Evolutionary conservation across 2,113 vertebrate species (phyloP), one percentile per base, ranked within the genome.

Genomic region (Nesoenas mayeri): DNA sequence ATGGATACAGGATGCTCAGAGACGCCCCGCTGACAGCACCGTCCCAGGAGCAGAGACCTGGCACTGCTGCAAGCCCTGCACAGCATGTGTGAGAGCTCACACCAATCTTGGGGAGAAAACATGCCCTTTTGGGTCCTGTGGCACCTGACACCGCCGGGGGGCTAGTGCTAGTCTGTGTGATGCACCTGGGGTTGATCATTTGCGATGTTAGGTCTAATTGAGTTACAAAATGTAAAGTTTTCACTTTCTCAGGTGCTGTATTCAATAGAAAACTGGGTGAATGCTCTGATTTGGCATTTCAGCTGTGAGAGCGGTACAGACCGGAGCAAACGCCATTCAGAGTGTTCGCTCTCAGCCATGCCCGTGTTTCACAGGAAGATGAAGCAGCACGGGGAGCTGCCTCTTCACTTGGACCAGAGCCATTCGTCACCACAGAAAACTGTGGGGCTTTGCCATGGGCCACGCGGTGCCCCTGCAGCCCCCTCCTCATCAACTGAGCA

Each of bases 11-110:
- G 75, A 57, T 60, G 38, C 47, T 72, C n/a, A 51, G 82, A 18
- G 34, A 62, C 0, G 1, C 22, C 18, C 42, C 1, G 5, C 18
- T n/a, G 67, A 54, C 0, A 60, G 44, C 50, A 79, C 5, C 15
- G 21, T 50, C 21, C 66, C 2, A 2, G 42, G 6, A 75, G 32
- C 15, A 85, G 61, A 38, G 34, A 15, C 47, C 38, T 47, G 34
- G 57, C 26, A 81, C 20, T 6, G 4, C 57, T 6, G 28, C n/a
- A 40, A 69, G 57, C 24, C 17, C 44, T 18, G 50, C 34, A 65
- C 1, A 2, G 29, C 1, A 1, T 0, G 3, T 24, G 32, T 77
- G 28, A 15, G 29, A 83, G 44, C 5, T 86, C 65, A 60, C 16
- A 65, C 13, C 36, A 56, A 1, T 32, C 72, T 0, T 31, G 40